Evolutionary conservation across 2,113 vertebrate genomes (phyloP).

Genomic region (Prochilodus magdalenae): DNA sequence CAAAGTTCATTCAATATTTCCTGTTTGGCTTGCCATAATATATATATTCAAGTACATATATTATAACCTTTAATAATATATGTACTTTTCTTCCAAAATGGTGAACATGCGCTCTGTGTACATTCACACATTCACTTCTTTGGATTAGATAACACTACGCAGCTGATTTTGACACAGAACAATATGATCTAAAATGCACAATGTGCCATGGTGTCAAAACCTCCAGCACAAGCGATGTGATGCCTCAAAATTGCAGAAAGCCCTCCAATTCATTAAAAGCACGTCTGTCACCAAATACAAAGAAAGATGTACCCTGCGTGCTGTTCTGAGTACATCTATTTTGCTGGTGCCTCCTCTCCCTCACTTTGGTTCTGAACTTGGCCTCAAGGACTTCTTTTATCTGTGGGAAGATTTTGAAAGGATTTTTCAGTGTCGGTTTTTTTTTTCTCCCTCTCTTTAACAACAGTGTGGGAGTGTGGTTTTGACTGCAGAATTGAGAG

Average conservation of each 20-base stretch:
- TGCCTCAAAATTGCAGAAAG: neutral
- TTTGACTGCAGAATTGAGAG: conserved; percentile 7
- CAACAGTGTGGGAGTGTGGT: neutral
- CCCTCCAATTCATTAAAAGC: neutral
- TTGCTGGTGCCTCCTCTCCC: conserved; percentile 1
- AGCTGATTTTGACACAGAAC: neutral
- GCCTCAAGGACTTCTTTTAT: conserved; percentile 15
- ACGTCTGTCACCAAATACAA: neutral
- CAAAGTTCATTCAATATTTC: no score
- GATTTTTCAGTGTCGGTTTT: conserved; percentile 3
- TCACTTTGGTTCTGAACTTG: neutral
- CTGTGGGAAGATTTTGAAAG: conserved; percentile 15
- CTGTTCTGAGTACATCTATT: neutral
- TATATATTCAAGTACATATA: no score
- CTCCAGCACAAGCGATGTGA: neutral
- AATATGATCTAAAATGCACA: no score
- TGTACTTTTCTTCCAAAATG: no score
- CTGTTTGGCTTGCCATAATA: no score
- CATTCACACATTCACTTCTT: neutral
- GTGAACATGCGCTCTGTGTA: neutral
- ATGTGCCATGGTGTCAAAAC: no score
- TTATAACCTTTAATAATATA: no score
- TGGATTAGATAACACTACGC: neutral
- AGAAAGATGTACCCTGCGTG: neutral
- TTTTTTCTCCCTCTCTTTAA: neutral